A percentile compares a stretch with the other conserved stretches of the same genome.
Evolutionary conservation across 1,140 invertebrate genomes (phyloP).

Genomic region (Magallana angulata): DNA sequence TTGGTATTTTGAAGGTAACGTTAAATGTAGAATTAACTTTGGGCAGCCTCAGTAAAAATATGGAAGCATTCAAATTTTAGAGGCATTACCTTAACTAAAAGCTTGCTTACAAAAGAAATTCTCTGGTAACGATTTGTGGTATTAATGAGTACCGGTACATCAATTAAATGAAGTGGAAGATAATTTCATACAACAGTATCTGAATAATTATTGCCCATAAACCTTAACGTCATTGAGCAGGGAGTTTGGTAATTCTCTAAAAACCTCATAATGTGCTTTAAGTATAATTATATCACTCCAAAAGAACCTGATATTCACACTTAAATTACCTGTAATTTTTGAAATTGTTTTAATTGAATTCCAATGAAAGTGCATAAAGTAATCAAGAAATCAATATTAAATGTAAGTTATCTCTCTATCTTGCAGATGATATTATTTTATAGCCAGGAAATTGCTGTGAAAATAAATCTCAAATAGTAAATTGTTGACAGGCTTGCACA

Average conservation of each 20-base stretch:
- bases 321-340: background rate
- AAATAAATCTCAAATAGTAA: background rate
- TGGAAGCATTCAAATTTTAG: too few species aligned
- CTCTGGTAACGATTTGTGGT: too few species aligned
- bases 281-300: background rate
- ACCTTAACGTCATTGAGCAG: background rate
- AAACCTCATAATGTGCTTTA: background rate
- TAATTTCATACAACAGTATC: background rate
- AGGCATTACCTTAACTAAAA: too few species aligned
- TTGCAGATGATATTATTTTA: slow-evolving; percentile 8
- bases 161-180: background rate
- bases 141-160: background rate
- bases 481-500: too few species aligned
- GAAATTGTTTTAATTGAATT: slow-evolving; percentile 21
- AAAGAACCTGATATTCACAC: background rate
- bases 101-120: too few species aligned
- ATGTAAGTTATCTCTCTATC: background rate
- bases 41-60: too few species aligned
- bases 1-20: too few species aligned
- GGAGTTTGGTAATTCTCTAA: background rate
- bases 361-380: slow-evolving; percentile 2
- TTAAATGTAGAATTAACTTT: too few species aligned
- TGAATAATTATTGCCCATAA: background rate
- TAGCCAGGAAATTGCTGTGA: slow-evolving; percentile 14
- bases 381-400: background rate